Evolutionary conservation across 2,888 invertebrate genomes (phyloP), one percentile per base, ranked within the genome.

Genomic region (Sminthurinus aureus): DNA sequence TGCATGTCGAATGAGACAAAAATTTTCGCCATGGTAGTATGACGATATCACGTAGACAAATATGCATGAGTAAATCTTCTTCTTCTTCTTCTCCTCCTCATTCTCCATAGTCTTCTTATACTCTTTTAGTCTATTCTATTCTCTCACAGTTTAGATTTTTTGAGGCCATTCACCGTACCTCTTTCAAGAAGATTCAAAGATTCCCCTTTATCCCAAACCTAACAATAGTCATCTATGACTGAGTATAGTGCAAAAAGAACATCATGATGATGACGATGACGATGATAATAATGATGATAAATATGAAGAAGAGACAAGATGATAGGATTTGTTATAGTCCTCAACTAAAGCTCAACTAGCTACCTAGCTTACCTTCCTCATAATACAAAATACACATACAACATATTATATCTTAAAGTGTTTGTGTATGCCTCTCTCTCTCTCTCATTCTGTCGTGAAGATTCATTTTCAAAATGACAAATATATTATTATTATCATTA

Each of bases 1-100:
- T 80, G 80, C 80, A 80, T 80, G 80, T 80, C 69, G 80, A 69
- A 80, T 80, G 80, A 80, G 80, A 80, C 80, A 80, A 66, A 79
- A 69, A 80, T 80, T 80, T 79, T 80, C 73, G 80, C 71, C 69
- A 69, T 52, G 69, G 12, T 66, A 26, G 50, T 69, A 79, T 69
- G 79, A 79, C 71, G 80, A 69, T 80, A 80, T 80, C 80, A 80
- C 80, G 80, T 80, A 80, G 80, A 12, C 18, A 80, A 80, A 80
- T 80, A 80, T 80, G 80, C 80, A 71, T 80, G 80, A 80, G 80
- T 80, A 80, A 80, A 80, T 80, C 24, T 69, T 67, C 80, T 24
- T 38, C 38, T 38, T 38, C 38, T 38, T 38, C 80, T 80, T 38
- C 80, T 71, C 71, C 67, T 79, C 38, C 51, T 79, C 38, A 20